Percentiles rank a stretch among this genome's conserved stretches.
Conservation (phyloP, 2,888 invertebrate genomes). For the Ecliptopera silaceata region DNA sequence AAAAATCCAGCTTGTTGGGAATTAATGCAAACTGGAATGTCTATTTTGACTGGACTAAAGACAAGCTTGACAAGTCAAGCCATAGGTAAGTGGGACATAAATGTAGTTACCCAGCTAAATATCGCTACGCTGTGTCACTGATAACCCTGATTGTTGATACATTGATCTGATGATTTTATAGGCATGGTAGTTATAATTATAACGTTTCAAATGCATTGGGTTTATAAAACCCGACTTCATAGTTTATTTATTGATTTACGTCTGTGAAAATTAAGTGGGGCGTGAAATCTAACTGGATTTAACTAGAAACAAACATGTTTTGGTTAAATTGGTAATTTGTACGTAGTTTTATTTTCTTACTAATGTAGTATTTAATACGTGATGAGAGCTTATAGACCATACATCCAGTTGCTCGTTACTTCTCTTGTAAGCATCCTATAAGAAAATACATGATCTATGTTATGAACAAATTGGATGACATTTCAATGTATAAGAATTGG, state of each 20-base stretch:
- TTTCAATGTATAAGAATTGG: too few species aligned
- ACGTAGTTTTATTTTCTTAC: background rate
- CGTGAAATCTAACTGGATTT: slow-evolving; percentile 10
- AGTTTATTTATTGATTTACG: slow-evolving; percentile 25
- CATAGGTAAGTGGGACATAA: too few species aligned
- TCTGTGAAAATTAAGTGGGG: slow-evolving; percentile 22
- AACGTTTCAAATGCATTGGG: slow-evolving; percentile 13
- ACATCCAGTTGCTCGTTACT: too few species aligned
- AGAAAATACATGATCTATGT: too few species aligned
- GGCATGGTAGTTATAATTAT: slow-evolving; percentile 35
- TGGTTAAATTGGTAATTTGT: background rate
- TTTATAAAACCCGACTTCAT: slow-evolving; percentile 20
- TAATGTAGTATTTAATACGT: too few species aligned
- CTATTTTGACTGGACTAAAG: too few species aligned
- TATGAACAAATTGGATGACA: too few species aligned
- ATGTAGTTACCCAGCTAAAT: slow-evolving; percentile 3
- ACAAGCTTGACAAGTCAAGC: too few species aligned
- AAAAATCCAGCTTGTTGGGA: too few species aligned
- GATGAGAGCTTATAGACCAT: too few species aligned
- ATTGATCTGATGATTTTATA: slow-evolving; percentile 43
- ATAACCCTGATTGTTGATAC: slow-evolving; percentile 31
- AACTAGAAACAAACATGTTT: background rate
- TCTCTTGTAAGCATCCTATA: too few species aligned
- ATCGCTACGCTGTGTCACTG: slow-evolving; percentile 12
- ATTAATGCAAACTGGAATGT: too few species aligned